Base-by-base conservation (phyloP, 2,888 invertebrate genomes). In the Apamea sordens region DNA sequence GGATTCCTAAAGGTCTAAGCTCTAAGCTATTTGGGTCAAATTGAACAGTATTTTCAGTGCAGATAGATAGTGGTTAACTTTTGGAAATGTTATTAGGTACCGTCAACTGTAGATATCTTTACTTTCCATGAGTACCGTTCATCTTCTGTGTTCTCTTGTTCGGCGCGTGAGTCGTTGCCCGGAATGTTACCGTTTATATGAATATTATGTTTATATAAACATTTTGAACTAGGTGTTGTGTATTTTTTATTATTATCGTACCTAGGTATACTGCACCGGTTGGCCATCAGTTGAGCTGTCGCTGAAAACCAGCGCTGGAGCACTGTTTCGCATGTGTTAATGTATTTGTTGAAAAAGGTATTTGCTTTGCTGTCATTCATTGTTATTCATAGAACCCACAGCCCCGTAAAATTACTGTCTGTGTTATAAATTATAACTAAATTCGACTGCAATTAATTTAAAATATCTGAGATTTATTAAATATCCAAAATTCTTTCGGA, bases 1-100 rank as follows among this genome's bases (percentile, higher is more conserved):
- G 41, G 70, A 71, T 70, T 44, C 24, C 11, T 56, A 10, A 24
- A 32, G 32, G 56, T n/a, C 44, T 15, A 36, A 61, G n/a, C 21
- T 61, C 2, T 28, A 8, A 50, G 21, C 32, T 80, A 69, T 80
- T 47, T 47, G 32, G 65, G 63, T 74, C 56, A 69, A 24, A n/a
- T n/a, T n/a, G n/a, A n/a, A 47, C 53, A 11, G n/a, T 18, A 32
- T n/a, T 36, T 74, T 47, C 53, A 3, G 28, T 36, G 24, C 18
- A 61, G 24, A 76, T 41, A 59, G 47, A 47, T 15, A 47, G 47
- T 24, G 8, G 47, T 3, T n/a, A 28, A 56, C 13, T 47, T 67
- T 47, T 59, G n/a, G 13, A n/a, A 56, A 56, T 24, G 10, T 24
- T 53, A 53, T 53, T 53, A 8, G 21, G 53, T 21, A 7, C 21